A percentile compares a stretch with the other conserved stretches of the same genome.
Conservation (phyloP, 2,113 vertebrate genomes). For the Manacus vitellinus region DNA sequence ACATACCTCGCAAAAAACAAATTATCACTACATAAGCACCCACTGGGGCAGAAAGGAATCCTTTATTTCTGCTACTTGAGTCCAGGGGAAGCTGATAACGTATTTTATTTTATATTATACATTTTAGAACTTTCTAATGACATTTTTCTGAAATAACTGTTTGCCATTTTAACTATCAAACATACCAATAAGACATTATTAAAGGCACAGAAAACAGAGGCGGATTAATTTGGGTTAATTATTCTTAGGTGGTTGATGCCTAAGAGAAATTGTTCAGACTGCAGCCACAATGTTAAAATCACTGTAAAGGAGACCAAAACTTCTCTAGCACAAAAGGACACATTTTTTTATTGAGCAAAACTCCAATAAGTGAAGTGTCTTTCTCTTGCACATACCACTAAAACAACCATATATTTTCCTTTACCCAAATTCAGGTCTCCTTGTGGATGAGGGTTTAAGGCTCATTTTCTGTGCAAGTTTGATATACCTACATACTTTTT, state of each 20-base stretch:
- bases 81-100: background rate
- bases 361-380: accelerated
- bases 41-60: background rate
- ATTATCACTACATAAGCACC: background rate
- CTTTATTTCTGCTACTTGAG: background rate
- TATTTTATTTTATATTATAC: background rate
- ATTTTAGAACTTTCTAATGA: background rate
- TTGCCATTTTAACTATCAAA: background rate
- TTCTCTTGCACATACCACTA: background rate
- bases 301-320: background rate
- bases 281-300: background rate
- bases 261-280: background rate
- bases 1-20: background rate
- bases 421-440: background rate
- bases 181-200: background rate
- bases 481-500: background rate
- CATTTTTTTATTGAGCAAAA: background rate
- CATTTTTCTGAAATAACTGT: background rate
- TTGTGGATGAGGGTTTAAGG: background rate
- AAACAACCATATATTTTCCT: background rate
- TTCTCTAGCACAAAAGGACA: background rate
- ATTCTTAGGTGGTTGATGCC: background rate
- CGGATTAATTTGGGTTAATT: background rate
- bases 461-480: background rate
- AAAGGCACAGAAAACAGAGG: background rate